Conservation (phyloP, 2,888 invertebrate species). For the Acrobasis repandana region DNA sequence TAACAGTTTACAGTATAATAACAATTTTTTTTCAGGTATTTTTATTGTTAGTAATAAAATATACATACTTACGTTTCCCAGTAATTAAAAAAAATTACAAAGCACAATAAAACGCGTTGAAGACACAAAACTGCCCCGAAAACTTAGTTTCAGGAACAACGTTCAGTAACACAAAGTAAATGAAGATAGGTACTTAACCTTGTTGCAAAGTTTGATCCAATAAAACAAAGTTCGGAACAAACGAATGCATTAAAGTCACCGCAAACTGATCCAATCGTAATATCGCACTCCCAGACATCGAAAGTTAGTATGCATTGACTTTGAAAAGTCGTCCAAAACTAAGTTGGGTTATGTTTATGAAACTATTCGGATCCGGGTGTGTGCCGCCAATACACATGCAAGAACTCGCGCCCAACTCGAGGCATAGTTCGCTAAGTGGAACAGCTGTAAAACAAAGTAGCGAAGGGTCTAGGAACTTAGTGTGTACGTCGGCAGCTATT, state of each 20-base stretch:
- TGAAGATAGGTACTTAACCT: conserved; percentile 68
- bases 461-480: conserved; percentile 82
- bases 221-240: conserved; percentile 80
- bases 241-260: conserved; percentile 81
- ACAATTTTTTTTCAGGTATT: too few relatives aligned
- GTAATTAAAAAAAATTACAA: background rate
- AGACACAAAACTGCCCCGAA: conserved; percentile 35
- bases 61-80: too few relatives aligned
- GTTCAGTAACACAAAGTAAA: conserved; percentile 53
- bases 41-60: too few relatives aligned
- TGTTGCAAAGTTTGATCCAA: conserved; percentile 72
- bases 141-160: conserved; percentile 45
- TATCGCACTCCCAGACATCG: conserved; percentile 80
- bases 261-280: conserved; percentile 81
- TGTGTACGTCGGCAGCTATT: conserved; percentile 74
- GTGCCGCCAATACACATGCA: conserved; percentile 81
- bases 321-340: conserved; percentile 83
- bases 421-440: conserved; percentile 83
- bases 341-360: conserved; percentile 83
- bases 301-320: conserved; percentile 83
- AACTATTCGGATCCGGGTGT: conserved; percentile 81
- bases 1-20: too few relatives aligned
- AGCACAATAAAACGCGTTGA: conserved; percentile 16
- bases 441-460: conserved; percentile 83
- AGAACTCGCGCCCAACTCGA: conserved; percentile 81